Conservation (phyloP, 2,888 invertebrate species). For the Parthenolecanium corni region DNA sequence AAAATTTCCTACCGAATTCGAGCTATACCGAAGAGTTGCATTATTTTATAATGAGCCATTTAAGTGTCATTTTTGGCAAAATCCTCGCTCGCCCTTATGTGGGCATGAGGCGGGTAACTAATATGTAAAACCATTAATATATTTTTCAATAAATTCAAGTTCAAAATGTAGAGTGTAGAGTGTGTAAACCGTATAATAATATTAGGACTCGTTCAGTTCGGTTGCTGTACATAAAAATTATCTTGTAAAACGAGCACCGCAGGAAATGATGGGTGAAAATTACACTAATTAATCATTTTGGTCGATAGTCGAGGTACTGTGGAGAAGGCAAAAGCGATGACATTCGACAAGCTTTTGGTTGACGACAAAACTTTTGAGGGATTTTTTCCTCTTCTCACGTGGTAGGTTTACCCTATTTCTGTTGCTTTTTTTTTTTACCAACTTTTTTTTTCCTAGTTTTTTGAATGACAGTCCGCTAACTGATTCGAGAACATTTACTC, state of each 20-base stretch:
- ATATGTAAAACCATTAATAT: too few relatives aligned
- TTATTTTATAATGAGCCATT: too few relatives aligned
- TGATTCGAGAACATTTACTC: conserved; percentile 13
- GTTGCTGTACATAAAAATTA: background rate
- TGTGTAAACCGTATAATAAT: background rate
- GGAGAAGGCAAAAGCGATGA: background rate
- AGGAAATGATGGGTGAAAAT: background rate
- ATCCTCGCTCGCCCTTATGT: too few relatives aligned
- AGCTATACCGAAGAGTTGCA: too few relatives aligned
- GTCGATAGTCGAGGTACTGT: background rate
- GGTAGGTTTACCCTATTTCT: too few relatives aligned
- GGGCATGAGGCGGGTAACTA: too few relatives aligned
- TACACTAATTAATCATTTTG: background rate
- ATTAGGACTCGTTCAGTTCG: background rate
- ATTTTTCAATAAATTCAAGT: too few relatives aligned
- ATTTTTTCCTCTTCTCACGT: too few relatives aligned
- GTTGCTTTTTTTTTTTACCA: background rate
- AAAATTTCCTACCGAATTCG: too few relatives aligned
- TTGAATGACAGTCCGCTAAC: conserved; percentile 12
- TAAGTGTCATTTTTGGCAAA: too few relatives aligned
- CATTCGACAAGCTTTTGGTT: background rate
- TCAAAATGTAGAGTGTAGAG: too few relatives aligned
- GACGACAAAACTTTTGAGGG: too few relatives aligned
- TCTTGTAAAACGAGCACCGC: background rate
- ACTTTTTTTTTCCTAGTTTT: background rate